These are phyloP conservation scores for Aurelia sp. DNA, from an alignment of 30 jellyfish, hydroid and myxozoan species.

Conservation along the genomic window DNA sequence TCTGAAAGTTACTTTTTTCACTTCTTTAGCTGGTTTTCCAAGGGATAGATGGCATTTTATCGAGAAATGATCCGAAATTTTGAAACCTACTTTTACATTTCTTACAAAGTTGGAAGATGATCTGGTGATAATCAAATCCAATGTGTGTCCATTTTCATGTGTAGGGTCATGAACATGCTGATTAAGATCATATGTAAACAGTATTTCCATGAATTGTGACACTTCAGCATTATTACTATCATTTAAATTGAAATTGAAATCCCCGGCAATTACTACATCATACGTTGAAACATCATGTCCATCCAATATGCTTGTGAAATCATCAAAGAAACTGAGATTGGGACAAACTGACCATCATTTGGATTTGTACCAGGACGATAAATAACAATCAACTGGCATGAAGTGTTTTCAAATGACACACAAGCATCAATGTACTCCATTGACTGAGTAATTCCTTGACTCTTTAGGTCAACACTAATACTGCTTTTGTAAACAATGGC, in stretches of 20 bases:
- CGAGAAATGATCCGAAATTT: constrained; percentile 54
- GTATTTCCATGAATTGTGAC: constrained; percentile 15
- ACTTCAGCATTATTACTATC: constrained; percentile 51
- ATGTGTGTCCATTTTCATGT: constrained; percentile 39
- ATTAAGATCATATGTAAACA: constrained; percentile 23
- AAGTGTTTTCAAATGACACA: neutral
- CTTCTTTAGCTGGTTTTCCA: constrained; percentile 18
- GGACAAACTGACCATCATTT: too few species aligned
- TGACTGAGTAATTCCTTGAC: constrained; percentile 27
- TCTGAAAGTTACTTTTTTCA: constrained; percentile 43
- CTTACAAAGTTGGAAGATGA: constrained; percentile 24
- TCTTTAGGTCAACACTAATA: constrained; percentile 25
- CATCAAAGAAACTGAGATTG: neutral
- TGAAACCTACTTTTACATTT: constrained; percentile 12
- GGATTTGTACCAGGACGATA: too few species aligned
- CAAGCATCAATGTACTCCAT: constrained; percentile 25
- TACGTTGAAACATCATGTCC: constrained; percentile 18
- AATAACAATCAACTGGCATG: too few species aligned
- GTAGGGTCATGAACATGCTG: constrained; percentile 58
- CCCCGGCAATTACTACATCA: constrained; percentile 49
- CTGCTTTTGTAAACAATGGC: constrained; percentile 20
- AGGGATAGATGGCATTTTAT: constrained; percentile 38
- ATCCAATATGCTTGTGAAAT: neutral
- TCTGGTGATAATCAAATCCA: constrained; percentile 62
- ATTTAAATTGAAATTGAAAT: constrained; percentile 39